phyloP scores from a whole-genome alignment of 1,140 invertebrate genomes.

The Euborellia annulipes region DNA sequence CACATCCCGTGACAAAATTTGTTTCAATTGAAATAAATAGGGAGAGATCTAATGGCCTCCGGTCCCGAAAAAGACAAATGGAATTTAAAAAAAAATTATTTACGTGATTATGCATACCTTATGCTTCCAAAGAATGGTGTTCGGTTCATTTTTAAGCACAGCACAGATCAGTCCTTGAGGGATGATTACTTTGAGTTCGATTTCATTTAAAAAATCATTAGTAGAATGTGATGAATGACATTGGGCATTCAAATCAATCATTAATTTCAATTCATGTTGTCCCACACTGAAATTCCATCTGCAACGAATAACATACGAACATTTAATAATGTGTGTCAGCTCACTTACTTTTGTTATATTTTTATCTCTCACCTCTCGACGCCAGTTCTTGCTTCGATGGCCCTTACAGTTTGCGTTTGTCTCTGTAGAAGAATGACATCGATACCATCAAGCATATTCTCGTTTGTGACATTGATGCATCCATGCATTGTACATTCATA shows the following conservation, averaged over 20 bases:
- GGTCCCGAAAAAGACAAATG: too few species aligned
- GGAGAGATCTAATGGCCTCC: too few species aligned
- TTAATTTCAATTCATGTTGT: slow-evolving; percentile 61
- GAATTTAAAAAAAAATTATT: too few species aligned
- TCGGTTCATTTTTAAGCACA: slow-evolving; percentile 34
- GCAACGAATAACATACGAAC: too few species aligned
- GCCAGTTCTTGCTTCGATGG: slow-evolving; percentile 66
- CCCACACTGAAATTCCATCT: slow-evolving; percentile 94
- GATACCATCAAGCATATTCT: slow-evolving; percentile 27
- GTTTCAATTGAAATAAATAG: too few species aligned
- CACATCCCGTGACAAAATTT: too few species aligned
- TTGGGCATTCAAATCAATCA: slow-evolving; percentile 28
- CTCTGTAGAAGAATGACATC: slow-evolving; percentile 64
- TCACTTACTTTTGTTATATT: too few species aligned
- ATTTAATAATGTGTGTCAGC: too few species aligned
- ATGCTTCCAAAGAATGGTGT: slow-evolving; percentile 47
- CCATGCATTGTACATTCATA: slow-evolving; percentile 62
- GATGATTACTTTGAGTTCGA: slow-evolving; percentile 41
- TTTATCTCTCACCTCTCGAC: slow-evolving; percentile 70
- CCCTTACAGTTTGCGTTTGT: slow-evolving; percentile 70
- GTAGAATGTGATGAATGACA: slow-evolving; percentile 27
- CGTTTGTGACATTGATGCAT: slow-evolving; percentile 46
- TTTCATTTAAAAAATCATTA: slow-evolving; percentile 13
- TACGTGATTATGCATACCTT: too few species aligned
- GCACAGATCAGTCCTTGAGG: slow-evolving; percentile 60